Conservation (phyloP, 2,888 invertebrate species). For the Lordiphosa andalusiaca region DNA sequence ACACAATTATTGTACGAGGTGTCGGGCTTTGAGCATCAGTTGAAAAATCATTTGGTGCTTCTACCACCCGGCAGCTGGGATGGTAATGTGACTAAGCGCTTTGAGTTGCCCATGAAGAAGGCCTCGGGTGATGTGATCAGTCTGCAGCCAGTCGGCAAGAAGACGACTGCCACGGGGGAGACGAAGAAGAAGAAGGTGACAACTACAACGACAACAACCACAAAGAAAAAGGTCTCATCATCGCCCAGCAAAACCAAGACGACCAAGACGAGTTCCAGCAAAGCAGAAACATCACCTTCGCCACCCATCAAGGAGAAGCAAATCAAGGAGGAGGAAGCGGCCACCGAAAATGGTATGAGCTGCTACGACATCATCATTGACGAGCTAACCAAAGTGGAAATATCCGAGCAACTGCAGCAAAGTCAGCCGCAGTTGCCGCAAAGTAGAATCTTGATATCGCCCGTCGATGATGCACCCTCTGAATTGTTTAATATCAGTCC, state of each 20-base stretch:
- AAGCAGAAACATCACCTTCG: slow-evolving; percentile 16
- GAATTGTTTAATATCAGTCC: slow-evolving; percentile 76
- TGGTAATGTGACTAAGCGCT: slow-evolving; percentile 72
- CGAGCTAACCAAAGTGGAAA: slow-evolving; percentile 42
- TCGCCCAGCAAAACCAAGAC: slow-evolving; percentile 3
- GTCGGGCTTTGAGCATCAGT: slow-evolving; percentile 70
- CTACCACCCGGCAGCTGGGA: slow-evolving; percentile 75
- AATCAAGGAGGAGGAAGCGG: slow-evolving; percentile 23
- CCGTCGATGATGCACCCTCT: slow-evolving; percentile 44
- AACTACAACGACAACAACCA: slow-evolving; percentile 42
- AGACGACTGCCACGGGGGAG: slow-evolving; percentile 20
- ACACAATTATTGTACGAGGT: slow-evolving; percentile 67
- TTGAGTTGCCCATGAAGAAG: slow-evolving; percentile 63
- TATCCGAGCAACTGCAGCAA: slow-evolving; percentile 34
- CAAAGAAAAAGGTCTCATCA: slow-evolving; percentile 24
- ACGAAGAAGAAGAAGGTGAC: slow-evolving; percentile 36
- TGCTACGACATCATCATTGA: slow-evolving; percentile 27
- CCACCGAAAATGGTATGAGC: slow-evolving; percentile 4
- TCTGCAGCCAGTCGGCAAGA: background rate
- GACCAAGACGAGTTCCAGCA: slow-evolving; percentile 19
- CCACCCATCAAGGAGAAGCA: slow-evolving; percentile 22
- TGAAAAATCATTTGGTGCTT: slow-evolving; percentile 75
- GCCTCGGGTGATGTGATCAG: slow-evolving; percentile 20
- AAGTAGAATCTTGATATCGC: slow-evolving; percentile 44
- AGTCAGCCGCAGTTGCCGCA: slow-evolving; percentile 17